A percentile compares a stretch with the other conserved stretches of the same genome.
Evolutionary conservation across 2,797 vertebrate genomes (phyloP).

Genomic region (Australoheros facetus): DNA sequence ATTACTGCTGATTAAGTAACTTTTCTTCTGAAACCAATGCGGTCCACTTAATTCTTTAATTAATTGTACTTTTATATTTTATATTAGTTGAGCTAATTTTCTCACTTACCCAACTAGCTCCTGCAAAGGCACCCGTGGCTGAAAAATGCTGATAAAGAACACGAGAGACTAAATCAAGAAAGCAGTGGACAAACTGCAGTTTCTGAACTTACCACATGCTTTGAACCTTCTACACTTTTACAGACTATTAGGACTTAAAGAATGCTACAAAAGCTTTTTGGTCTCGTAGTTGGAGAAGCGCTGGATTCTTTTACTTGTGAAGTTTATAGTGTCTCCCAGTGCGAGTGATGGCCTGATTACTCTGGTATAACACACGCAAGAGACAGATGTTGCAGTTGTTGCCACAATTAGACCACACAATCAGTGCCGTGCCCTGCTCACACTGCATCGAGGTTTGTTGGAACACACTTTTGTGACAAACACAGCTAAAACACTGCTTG

Average conservation of each 20-base stretch:
- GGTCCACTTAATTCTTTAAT: not conserved
- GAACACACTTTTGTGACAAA: constrained; percentile 63
- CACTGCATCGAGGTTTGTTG: constrained; percentile 39
- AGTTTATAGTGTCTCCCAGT: constrained; percentile 8
- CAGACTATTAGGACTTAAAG: not conserved
- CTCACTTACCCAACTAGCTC: not conserved
- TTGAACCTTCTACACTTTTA: not conserved
- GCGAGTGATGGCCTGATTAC: constrained; percentile 51
- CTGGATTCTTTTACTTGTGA: constrained; percentile 9
- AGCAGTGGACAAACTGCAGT: not conserved
- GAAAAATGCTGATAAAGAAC: not conserved
- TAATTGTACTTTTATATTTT: not conserved
- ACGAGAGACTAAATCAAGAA: not conserved
- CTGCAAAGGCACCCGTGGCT: not conserved
- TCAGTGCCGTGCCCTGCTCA: constrained; percentile 23
- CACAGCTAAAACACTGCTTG: constrained; percentile 49
- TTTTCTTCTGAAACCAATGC: not conserved
- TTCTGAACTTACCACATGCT: not conserved
- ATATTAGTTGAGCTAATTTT: not conserved
- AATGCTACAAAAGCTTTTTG: not conserved
- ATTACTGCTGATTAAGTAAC: not conserved
- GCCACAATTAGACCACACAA: constrained; percentile 7
- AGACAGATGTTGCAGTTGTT: constrained; percentile 9
- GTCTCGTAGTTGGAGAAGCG: not conserved
- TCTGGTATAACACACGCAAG: constrained; percentile 11